phyloP scores from a whole-genome alignment of 2,888 invertebrate species.

The Phaedon cochleariae region DNA sequence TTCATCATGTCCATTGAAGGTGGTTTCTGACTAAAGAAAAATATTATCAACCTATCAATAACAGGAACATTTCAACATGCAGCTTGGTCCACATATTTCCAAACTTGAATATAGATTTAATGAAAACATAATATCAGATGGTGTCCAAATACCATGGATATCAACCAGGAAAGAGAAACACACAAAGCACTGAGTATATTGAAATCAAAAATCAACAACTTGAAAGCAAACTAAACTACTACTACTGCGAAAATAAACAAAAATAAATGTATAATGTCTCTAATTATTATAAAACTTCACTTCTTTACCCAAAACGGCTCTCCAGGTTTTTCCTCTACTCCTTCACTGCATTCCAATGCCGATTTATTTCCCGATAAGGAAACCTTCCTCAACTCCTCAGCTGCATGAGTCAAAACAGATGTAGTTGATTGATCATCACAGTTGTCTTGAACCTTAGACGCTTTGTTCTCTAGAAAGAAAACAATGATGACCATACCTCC shows the following conservation, averaged over 20 bases:
- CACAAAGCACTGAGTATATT: slow-evolving; percentile 16
- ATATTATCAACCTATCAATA: no score
- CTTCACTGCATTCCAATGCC: slow-evolving; percentile 9
- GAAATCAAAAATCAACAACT: slow-evolving; percentile 17
- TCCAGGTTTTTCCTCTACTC: slow-evolving; percentile 28
- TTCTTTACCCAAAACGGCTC: slow-evolving; percentile 49
- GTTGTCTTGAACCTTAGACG: not conserved
- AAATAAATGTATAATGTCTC: slow-evolving; percentile 23
- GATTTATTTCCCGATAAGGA: not conserved
- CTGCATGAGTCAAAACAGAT: slow-evolving; percentile 24
- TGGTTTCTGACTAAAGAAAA: no score
- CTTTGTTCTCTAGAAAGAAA: slow-evolving; percentile 16
- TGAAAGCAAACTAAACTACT: slow-evolving; percentile 9
- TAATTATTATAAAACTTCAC: slow-evolving; percentile 26
- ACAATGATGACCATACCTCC: no score
- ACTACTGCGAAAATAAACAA: slow-evolving; percentile 25
- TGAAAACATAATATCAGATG: not conserved
- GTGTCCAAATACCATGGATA: slow-evolving; percentile 1
- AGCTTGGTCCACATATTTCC: not conserved
- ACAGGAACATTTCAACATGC: no score
- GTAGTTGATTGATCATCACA: slow-evolving; percentile 21
- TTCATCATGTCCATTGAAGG: no score
- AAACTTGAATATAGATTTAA: not conserved
- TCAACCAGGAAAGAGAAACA: not conserved
- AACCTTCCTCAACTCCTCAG: slow-evolving; percentile 28